A percentile compares a stretch with the other conserved stretches of the same genome.
These are phyloP conservation scores for Anomalospiza imberbis DNA, from an alignment of 2,797 vertebrate genomes.

Conservation along the genomic window DNA sequence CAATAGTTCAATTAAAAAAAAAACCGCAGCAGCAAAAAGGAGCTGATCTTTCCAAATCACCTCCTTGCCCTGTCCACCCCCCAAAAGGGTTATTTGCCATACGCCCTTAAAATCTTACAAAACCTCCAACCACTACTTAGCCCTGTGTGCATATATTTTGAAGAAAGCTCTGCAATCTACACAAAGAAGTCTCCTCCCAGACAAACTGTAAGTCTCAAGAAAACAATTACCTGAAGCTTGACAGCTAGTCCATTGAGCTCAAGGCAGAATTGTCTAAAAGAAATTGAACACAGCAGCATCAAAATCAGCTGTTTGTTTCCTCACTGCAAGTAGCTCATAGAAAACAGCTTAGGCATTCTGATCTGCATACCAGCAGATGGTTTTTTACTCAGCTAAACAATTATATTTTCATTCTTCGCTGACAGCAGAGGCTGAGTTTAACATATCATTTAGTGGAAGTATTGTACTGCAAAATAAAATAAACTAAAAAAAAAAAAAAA, in stretches of 20 bases:
- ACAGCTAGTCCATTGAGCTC: constrained; percentile 98
- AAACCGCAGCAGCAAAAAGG: background rate
- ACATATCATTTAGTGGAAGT: background rate
- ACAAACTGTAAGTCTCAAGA: background rate
- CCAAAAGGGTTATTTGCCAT: background rate
- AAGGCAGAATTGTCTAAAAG: constrained; percentile 93
- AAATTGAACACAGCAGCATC: constrained; percentile 55
- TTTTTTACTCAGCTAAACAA: background rate
- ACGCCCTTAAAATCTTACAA: background rate
- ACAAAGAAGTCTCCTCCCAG: background rate
- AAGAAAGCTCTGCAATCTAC: background rate
- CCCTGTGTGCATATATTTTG: background rate
- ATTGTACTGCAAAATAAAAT: background rate
- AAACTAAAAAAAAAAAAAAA: background rate
- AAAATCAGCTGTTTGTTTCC: background rate
- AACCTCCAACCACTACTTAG: background rate
- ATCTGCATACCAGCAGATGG: background rate
- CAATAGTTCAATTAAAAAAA: constrained; percentile 11
- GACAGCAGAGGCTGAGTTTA: background rate
- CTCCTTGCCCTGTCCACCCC: background rate
- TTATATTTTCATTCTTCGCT: background rate
- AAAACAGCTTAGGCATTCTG: background rate
- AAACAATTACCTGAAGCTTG: constrained; percentile 90
- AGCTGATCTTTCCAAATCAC: background rate
- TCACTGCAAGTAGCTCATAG: background rate